phyloP scores from a whole-genome alignment of 2,888 invertebrate species.

The Chrysolina haemoptera region DNA sequence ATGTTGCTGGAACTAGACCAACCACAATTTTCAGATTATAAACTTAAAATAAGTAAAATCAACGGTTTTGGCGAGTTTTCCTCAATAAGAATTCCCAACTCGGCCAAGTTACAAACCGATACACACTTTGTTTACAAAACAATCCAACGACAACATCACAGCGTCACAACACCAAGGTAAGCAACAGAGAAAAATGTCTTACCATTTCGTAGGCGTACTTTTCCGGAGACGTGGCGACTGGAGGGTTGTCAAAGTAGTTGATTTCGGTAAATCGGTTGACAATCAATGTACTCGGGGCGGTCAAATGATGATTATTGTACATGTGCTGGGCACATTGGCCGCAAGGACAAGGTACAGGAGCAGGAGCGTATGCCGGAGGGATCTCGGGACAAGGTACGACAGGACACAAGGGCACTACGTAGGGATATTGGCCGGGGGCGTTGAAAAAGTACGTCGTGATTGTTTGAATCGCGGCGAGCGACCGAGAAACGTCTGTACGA shows the following conservation, averaged over 20 bases:
- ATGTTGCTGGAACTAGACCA: too few relatives aligned
- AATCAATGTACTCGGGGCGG: conserved; percentile 67
- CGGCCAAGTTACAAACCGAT: not conserved
- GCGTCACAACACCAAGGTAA: conserved; percentile 41
- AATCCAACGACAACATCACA: conserved; percentile 28
- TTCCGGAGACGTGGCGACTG: conserved; percentile 59
- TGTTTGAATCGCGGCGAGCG: conserved; percentile 50
- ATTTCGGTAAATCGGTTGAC: conserved; percentile 70
- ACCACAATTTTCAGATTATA: too few relatives aligned
- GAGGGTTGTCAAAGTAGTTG: conserved; percentile 70
- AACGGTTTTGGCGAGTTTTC: too few relatives aligned
- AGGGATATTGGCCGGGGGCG: conserved; percentile 70
- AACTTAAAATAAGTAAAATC: too few relatives aligned
- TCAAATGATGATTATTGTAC: conserved; percentile 60
- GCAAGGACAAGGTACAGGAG: conserved; percentile 73
- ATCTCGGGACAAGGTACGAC: conserved; percentile 63
- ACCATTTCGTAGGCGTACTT: conserved; percentile 69
- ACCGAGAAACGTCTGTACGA: conserved; percentile 31
- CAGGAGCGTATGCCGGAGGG: conserved; percentile 67
- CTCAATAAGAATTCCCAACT: not conserved
- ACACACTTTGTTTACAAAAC: not conserved
- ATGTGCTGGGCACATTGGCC: conserved; percentile 74
- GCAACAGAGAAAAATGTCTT: conserved; percentile 51
- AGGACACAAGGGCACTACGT: conserved; percentile 70
- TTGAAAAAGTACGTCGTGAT: conserved; percentile 71